These are phyloP conservation scores for Helicorthomorpha holstii DNA, from an alignment of 1,140 invertebrate genomes.

Conservation along the genomic window DNA sequence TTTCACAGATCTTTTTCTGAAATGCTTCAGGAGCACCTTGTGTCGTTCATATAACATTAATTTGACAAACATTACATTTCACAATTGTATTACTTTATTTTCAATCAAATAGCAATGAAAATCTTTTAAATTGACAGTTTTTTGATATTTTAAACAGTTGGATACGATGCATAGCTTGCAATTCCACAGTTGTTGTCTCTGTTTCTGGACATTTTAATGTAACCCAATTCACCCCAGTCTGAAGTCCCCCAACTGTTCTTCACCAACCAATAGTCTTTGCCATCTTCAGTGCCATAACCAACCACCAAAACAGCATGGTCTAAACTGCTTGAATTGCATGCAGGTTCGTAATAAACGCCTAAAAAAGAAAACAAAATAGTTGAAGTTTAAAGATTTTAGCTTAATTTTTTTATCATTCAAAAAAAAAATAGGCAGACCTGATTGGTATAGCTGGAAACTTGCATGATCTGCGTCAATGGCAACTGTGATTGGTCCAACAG, in stretches of 20 bases:
- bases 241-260: slow-evolving; percentile 71
- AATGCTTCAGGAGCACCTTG: too few species aligned
- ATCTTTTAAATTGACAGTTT: too few species aligned
- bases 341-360: not conserved
- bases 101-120: too few species aligned
- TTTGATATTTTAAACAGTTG: slow-evolving; percentile 18
- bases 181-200: slow-evolving; percentile 29
- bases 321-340: slow-evolving; percentile 16
- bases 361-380: not conserved
- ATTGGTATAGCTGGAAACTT: slow-evolving; percentile 19
- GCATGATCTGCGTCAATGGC: slow-evolving; percentile 25
- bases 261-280: slow-evolving; percentile 65
- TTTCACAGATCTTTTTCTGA: too few species aligned
- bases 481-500: slow-evolving; percentile 28
- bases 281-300: slow-evolving; percentile 37
- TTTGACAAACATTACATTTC: not conserved
- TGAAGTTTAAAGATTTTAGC: not conserved
- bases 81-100: not conserved
- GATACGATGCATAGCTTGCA: slow-evolving; percentile 25
- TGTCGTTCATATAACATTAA: not conserved
- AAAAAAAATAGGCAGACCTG: not conserved
- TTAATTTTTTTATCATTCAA: not conserved
- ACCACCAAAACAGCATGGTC: slow-evolving; percentile 37
- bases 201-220: slow-evolving; percentile 27
- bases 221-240: slow-evolving; percentile 28